Conservation (phyloP, 2,113 vertebrate genomes). For the Esox niger region DNA sequence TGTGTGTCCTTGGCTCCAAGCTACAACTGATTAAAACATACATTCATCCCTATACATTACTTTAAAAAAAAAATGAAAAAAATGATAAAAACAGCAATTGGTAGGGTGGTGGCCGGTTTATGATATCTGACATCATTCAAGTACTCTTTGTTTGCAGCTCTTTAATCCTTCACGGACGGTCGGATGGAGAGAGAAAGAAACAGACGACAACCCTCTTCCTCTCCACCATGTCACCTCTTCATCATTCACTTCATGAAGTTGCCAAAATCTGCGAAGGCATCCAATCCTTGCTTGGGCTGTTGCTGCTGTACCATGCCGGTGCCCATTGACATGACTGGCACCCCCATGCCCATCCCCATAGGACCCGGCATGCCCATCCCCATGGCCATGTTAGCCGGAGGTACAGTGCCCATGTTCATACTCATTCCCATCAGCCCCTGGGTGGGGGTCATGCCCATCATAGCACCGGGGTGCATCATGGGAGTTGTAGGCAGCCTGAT, state of each 20-base stretch:
- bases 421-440: constrained; percentile 85
- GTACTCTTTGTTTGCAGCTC: constrained; percentile 85
- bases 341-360: constrained; percentile 73
- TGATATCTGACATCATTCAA: constrained; percentile 71
- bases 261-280: constrained; percentile 97
- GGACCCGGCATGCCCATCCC: constrained; percentile 79
- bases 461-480: constrained; percentile 75
- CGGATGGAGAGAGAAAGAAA: constrained; percentile 28
- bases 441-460: constrained; percentile 70
- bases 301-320: constrained; percentile 80
- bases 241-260: constrained; percentile 94
- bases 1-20: constrained; percentile 63
- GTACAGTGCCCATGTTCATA: constrained; percentile 81
- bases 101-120: constrained; percentile 44
- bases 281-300: constrained; percentile 82
- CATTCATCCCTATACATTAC: constrained; percentile 42
- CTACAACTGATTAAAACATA: constrained; percentile 44
- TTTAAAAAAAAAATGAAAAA: constrained; percentile 36
- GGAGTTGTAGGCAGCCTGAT: constrained; percentile 72
- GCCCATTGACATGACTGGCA: constrained; percentile 67
- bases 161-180: constrained; percentile 83
- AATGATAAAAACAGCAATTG: constrained; percentile 45
- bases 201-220: too few relatives aligned
- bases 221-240: constrained; percentile 46
- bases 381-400: constrained; percentile 76